Conservation (phyloP, 2,113 vertebrate genomes). For the Regulus satrapa region DNA sequence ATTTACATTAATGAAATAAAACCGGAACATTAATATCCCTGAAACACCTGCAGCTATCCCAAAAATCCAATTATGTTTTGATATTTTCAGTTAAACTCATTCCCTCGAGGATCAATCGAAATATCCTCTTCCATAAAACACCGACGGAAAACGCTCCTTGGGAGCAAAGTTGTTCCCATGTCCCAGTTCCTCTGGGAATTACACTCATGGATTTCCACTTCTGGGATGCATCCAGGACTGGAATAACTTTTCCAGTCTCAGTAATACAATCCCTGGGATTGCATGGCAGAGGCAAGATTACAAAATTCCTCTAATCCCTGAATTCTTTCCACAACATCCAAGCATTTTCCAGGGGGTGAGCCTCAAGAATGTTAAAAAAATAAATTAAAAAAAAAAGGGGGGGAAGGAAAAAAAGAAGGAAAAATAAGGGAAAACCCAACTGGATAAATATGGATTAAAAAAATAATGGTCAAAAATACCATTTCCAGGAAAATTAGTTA, state of each 20-base stretch:
- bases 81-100: neutral
- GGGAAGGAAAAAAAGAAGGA: too few relatives aligned
- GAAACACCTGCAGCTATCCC: neutral
- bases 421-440: neutral
- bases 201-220: neutral
- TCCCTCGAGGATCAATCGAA: neutral
- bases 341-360: neutral
- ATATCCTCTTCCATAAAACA: neutral
- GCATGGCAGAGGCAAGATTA: neutral
- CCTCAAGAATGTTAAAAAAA: neutral
- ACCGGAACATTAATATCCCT: neutral
- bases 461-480: neutral
- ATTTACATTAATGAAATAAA: neutral
- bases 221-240: neutral
- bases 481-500: neutral
- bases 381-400: fast-evolving
- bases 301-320: neutral
- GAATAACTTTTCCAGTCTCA: neutral
- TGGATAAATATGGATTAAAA: neutral
- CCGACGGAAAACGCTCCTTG: neutral
- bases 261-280: neutral
- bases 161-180: neutral
- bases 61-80: neutral
- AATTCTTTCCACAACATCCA: neutral
- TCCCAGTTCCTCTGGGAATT: neutral